Percentiles rank a stretch among this genome's conserved stretches.
These are phyloP conservation scores for Karalla daura DNA, from an alignment of 2,797 vertebrate species.

Conservation along the genomic window DNA sequence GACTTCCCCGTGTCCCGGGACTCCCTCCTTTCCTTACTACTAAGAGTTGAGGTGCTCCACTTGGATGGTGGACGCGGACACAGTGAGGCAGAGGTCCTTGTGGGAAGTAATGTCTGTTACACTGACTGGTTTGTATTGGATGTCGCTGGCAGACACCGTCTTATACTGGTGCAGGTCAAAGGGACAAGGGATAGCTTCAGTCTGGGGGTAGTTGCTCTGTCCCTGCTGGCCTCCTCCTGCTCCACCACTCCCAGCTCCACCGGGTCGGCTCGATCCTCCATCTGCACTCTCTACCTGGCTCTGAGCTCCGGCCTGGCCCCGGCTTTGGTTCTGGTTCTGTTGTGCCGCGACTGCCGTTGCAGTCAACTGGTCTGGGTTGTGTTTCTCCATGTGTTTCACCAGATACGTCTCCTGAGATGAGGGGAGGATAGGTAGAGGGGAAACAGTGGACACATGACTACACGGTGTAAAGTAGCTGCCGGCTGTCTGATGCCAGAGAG, in stretches of 20 bases:
- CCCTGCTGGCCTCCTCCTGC: slow-evolving; percentile 76
- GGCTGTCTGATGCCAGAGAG: slow-evolving; percentile 67
- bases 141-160: slow-evolving; percentile 84
- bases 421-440: slow-evolving; percentile 68
- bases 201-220: slow-evolving; percentile 80
- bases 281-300: slow-evolving; percentile 60
- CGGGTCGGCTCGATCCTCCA: slow-evolving; percentile 58
- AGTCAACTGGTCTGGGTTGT: slow-evolving; percentile 91
- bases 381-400: slow-evolving; percentile 99
- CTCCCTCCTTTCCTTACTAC: slow-evolving; percentile 46
- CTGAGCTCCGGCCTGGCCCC: slow-evolving; percentile 66
- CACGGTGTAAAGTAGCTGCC: slow-evolving; percentile 65
- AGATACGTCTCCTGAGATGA: slow-evolving; percentile 94
- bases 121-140: slow-evolving; percentile 86
- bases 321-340: slow-evolving; percentile 78
- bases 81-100: slow-evolving; percentile 98
- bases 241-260: slow-evolving; percentile 61
- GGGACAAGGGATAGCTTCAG: slow-evolving; percentile 84
- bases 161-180: slow-evolving; percentile 98
- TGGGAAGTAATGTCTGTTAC: slow-evolving; percentile 86
- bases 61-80: slow-evolving; percentile 96
- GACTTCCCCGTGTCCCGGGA: slow-evolving; percentile 6
- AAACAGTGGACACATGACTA: slow-evolving; percentile 74
- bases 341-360: slow-evolving; percentile 78
- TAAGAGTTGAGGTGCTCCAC: slow-evolving; percentile 98